Base-by-base conservation (phyloP, 2,113 vertebrate species). In the Epinephelus cyanopodus region DNA sequence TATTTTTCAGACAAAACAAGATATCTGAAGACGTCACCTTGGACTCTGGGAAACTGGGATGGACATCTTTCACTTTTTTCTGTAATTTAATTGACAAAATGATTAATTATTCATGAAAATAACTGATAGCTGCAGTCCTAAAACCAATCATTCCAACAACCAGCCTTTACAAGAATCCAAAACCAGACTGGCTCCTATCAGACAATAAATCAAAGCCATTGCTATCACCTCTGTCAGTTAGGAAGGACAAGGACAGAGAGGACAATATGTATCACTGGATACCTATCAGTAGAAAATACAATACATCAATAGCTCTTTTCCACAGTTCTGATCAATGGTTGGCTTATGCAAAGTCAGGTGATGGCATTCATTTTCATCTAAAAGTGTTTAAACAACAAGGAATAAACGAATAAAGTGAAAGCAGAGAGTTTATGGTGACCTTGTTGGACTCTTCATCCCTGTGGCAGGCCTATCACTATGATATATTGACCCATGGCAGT, bases 201-300 rank as follows among this genome's bases (percentile, higher is more conserved):
- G 62, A 57, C 29, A 62, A 61, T 53, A 58, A 65, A 73, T 78
- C 61, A 81, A 81, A 86, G 47, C 27, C 39, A 15, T 0, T 39
- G 29, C 58, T 66, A 1, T 88, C 77, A 75, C 69, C 74, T 79
- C 72, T 53, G 25, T 60, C 42, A 66, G 52, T 42, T 27, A 77
- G 67, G 70, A 13, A 70, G 52, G 50, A 71, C 54, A 64, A 42
- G 52, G 53, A 50, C 76, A 81, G 39, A 29, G 18, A 74, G 56
- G 68, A 72, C 56, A 53, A 37, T 25, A 13, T 61, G 76, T 68
- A 67, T 60, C n/a, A 66, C 42, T 71, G 65, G 57, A 79, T 63
- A 78, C 12, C 27, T 54, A 14, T 42, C 53, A 58, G 57, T 47
- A 70, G 21, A 33, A 79, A 54, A 77, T 11, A 71, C 39, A 45